phyloP scores from a whole-genome alignment of 2,888 invertebrate genomes.

The Lycocerus yunnanus region DNA sequence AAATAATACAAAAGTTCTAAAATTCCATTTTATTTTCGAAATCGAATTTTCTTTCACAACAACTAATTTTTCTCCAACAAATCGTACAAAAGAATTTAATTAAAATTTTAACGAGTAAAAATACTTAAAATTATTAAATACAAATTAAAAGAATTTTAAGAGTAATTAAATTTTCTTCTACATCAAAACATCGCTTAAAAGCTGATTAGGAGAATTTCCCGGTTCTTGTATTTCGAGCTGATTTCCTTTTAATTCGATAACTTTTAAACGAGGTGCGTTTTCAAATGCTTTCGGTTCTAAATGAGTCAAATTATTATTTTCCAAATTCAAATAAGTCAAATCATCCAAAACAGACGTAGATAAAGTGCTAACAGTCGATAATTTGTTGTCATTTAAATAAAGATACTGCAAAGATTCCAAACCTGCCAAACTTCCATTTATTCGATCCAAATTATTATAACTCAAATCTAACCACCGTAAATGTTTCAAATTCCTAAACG shows the following conservation, averaged over 20 bases:
- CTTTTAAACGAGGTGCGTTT: slow-evolving; percentile 53
- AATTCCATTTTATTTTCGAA: neutral
- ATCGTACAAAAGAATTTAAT: neutral
- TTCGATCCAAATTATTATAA: slow-evolving; percentile 7
- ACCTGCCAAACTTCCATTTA: slow-evolving; percentile 18
- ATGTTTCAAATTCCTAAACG: slow-evolving; percentile 7
- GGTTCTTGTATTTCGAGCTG: slow-evolving; percentile 10
- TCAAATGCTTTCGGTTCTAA: slow-evolving; percentile 57
- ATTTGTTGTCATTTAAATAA: slow-evolving; percentile 15
- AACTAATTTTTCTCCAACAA: neutral
- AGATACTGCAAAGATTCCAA: slow-evolving; percentile 17
- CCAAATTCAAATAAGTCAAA: slow-evolving; percentile 42
- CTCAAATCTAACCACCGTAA: slow-evolving; percentile 17
- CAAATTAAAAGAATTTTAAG: neutral
- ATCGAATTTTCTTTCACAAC: neutral
- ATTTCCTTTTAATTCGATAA: slow-evolving; percentile 58
- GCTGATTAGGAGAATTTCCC: slow-evolving; percentile 4
- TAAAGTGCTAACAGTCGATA: neutral
- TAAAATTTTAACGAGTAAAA: neutral
- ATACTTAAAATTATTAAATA: neutral
- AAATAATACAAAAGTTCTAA: neutral
- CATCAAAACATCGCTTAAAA: slow-evolving; percentile 21
- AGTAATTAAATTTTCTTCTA: slow-evolving; percentile 4
- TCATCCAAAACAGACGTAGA: slow-evolving; percentile 2
- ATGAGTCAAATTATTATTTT: slow-evolving; percentile 54